Conservation (phyloP, 2,888 invertebrate genomes). For the Ptychoptera albimana region DNA sequence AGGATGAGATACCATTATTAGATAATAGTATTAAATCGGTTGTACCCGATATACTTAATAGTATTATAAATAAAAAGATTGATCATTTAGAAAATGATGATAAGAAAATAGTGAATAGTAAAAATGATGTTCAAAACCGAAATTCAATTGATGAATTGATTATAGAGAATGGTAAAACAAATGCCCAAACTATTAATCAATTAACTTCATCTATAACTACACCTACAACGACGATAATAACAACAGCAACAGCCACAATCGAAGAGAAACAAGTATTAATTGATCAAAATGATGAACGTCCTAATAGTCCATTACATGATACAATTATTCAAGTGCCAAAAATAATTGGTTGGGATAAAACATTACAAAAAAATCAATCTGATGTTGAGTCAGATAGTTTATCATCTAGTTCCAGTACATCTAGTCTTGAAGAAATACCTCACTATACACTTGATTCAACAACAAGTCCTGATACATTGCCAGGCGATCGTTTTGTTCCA, state of each 20-base stretch:
- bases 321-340: slow-evolving; percentile 46
- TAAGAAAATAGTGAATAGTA: slow-evolving; percentile 3
- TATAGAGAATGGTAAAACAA: slow-evolving; percentile 5
- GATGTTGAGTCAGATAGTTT: slow-evolving; percentile 42
- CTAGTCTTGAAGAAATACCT: slow-evolving; percentile 29
- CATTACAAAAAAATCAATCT: slow-evolving; percentile 23
- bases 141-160: slow-evolving; percentile 8
- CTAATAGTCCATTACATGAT: slow-evolving; percentile 45
- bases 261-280: slow-evolving; percentile 6
- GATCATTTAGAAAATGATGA: not conserved
- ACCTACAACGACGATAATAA: slow-evolving; percentile 6
- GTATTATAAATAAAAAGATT: not conserved
- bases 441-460: slow-evolving; percentile 30
- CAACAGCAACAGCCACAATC: slow-evolving; percentile 9
- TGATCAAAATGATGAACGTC: slow-evolving; percentile 20
- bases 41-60: no score
- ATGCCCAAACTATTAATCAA: no score
- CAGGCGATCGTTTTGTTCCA: slow-evolving; percentile 28
- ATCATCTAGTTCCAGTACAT: slow-evolving; percentile 30
- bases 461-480: slow-evolving; percentile 30
- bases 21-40: not conserved
- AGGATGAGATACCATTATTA: slow-evolving; percentile 1
- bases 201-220: no score
- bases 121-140: slow-evolving; percentile 2
- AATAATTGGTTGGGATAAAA: slow-evolving; percentile 26